Base-by-base conservation (phyloP, 2,113 vertebrate species). In the Melanocharis versteri region DNA sequence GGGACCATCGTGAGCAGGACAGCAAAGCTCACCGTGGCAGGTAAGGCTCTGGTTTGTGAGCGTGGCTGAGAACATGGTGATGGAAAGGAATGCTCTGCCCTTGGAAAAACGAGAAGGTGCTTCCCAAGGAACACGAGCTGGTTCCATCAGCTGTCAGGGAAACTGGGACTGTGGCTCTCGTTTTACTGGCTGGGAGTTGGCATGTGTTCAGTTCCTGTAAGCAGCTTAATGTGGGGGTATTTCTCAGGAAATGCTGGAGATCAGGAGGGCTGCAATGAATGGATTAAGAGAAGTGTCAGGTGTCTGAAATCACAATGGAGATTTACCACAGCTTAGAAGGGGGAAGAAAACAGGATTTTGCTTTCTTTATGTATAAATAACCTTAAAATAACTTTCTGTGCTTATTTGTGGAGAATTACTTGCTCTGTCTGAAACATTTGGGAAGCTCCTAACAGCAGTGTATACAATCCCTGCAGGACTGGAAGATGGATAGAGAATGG, bases 1-100 rank as follows among this genome's bases (percentile, higher is more conserved):
- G 99, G 99, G 13, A 99, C 98, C 94, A 99, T 99, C 53, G 98
- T 99, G 70, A 99, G 99, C 97, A 98, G 98, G 87, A 99, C 99
- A 3, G 99, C 99, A 0, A 99, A 98, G 69, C 99, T 99, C 92
- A 98, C 97, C 0, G 98, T 99, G 70, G 99, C 99, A 97, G 99
- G 99, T 99, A 94, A 93, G 97, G 94, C 68, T 80, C 54, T 15
- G 44, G 1, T 19, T 19, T 42, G 26, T 4, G 15, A 9, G 33
- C 0, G 22, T 7, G 44, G 3, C 44, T 44, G 27, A 7, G 30
- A 13, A 3, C 1, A 0, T 1, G 31, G 3, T 6, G 26, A 23
- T 15, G 19, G n/a, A 3, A 11, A 1, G 30, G 26, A 18, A 0
- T 20, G 2, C 13, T 65, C 12, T 51, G 33, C 33, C 35, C 53